Evolutionary conservation across 2,113 vertebrate genomes (phyloP).

Genomic region (Delphinus delphis): DNA sequence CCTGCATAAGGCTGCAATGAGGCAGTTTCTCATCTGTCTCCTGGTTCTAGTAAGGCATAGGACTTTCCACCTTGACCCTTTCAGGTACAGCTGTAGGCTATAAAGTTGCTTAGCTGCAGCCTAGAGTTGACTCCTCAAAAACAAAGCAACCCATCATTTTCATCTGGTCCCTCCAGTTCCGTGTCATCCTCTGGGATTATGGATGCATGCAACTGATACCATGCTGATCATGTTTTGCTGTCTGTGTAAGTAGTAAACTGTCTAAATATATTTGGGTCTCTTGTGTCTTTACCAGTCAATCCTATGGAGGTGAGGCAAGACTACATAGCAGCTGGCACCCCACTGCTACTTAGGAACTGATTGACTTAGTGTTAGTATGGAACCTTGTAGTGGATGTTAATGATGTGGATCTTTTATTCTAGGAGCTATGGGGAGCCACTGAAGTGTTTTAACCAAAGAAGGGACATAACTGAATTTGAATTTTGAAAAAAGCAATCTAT

Average conservation of each 20-base stretch:
- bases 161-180: neutral
- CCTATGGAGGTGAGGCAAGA: neutral
- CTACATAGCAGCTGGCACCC: neutral
- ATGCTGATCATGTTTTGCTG: neutral
- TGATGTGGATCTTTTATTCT: neutral
- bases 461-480: neutral
- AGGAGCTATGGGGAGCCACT: neutral
- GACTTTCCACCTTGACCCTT: neutral
- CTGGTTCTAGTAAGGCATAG: neutral
- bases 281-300: neutral
- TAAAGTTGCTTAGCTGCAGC: neutral
- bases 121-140: neutral
- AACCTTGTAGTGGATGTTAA: neutral
- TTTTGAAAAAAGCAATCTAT: neutral
- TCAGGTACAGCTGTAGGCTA: neutral
- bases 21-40: neutral
- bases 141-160: neutral
- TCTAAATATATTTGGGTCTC: constrained; percentile 9
- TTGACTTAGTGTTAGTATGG: neutral
- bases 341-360: neutral
- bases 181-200: neutral
- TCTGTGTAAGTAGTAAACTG: constrained; percentile 12
- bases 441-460: constrained; percentile 9
- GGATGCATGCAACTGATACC: neutral
- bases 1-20: neutral